These are phyloP conservation scores for Coracias cyanogaster DNA, from an alignment of 2,797 vertebrate species.

Conservation along the genomic window DNA sequence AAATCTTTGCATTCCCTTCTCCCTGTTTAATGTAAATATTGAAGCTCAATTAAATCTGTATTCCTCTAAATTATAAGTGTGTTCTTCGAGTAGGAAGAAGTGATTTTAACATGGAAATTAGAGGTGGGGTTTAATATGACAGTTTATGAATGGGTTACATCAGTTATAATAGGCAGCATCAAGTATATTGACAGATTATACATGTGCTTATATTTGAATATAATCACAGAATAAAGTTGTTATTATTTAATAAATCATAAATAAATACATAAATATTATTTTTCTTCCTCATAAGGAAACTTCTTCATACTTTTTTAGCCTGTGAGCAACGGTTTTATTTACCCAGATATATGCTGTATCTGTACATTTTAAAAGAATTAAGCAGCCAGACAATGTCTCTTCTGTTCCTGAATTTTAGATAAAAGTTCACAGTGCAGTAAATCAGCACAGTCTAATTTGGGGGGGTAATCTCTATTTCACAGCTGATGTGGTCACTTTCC, in stretches of 20 bases:
- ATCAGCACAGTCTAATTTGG: neutral
- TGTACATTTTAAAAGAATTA: neutral
- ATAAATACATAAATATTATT: neutral
- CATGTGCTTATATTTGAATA: neutral
- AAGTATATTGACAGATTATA: neutral
- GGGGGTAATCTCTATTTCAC: neutral
- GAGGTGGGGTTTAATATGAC: neutral
- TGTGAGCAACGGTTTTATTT: neutral
- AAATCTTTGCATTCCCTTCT: neutral
- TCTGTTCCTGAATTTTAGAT: neutral
- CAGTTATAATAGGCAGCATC: neutral
- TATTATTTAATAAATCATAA: neutral
- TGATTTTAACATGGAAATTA: neutral
- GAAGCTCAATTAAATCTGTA: neutral
- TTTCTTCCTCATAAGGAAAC: neutral
- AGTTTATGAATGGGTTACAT: neutral
- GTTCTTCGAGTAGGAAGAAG: neutral
- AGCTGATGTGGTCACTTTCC: neutral
- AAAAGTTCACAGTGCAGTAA: accelerated
- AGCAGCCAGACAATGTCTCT: neutral
- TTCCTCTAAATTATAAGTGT: neutral
- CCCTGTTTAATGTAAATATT: neutral
- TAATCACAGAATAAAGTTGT: neutral
- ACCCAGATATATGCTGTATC: neutral
- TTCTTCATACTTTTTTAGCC: neutral